Base-by-base conservation (phyloP, 2,888 invertebrate genomes). In the Conus canariensis region DNA sequence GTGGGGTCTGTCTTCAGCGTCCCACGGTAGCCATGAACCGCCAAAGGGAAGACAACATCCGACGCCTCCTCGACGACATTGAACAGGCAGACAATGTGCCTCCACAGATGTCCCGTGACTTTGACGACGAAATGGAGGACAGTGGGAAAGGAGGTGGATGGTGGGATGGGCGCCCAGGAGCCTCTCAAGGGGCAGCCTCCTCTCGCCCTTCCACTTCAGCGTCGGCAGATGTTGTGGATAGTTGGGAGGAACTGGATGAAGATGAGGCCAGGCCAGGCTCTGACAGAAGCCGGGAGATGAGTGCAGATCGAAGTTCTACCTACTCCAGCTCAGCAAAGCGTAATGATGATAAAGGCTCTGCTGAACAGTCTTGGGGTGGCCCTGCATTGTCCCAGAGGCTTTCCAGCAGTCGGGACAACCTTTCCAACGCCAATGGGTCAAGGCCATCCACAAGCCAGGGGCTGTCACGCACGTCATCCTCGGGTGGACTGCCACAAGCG, bases 11-110 rank as follows among this genome's bases (percentile, higher is more conserved):
- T 89, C 12, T 77, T 6, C 91, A 95, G 95, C 93, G 94, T 59
- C 92, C 93, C 56, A 92, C 92, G 56, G 93, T 95, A 0, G 89
- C 93, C 59, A 92, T 95, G 92, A 94, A 94, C 80, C 90, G 90
- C 6, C 85, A 88, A 9, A 92, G 93, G 83, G 94, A 94, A 87
- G 88, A 91, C 22, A 91, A 94, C 91, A 94, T 95, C 30, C 91
- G 93, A 9, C 90, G 92, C n/a, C 92, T 95, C 19, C 91, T 95
- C 16, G 88, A 92, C 88, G 92, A 93, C 88, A 94, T 95, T 30
- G 90, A 93, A 30, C 90, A 92, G 5, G 90, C 89, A 6, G 94
- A 95, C 64, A 90, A 91, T 4, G 90, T 91, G 85, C 90, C 91
- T 6, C 91, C 92, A 0, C 90, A 91, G 83, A 85, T 88, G 87